Evolutionary conservation across 1,140 invertebrate genomes (phyloP).

Genomic region (Anadara kagoshimensis): DNA sequence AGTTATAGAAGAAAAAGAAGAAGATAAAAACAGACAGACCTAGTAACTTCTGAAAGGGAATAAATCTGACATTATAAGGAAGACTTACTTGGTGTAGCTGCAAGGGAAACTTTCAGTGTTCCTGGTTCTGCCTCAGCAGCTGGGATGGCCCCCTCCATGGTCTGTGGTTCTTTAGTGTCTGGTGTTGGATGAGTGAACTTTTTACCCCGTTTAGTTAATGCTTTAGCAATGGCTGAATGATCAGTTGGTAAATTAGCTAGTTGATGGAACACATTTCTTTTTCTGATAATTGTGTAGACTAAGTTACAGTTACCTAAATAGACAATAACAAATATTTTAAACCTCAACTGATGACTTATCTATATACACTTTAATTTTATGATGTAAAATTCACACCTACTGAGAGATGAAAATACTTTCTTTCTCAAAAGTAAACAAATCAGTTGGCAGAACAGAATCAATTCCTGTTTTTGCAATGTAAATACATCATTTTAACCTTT

Average conservation of each 20-base stretch:
- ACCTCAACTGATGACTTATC: background rate
- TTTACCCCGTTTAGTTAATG: constrained; percentile 81
- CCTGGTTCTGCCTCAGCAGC: constrained; percentile 80
- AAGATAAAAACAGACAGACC: no score
- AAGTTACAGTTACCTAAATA: constrained; percentile 93
- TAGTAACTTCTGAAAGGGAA: no score
- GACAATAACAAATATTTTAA: background rate
- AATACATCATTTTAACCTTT: no score
- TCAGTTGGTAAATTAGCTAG: constrained; percentile 97
- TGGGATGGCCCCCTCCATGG: constrained; percentile 92
- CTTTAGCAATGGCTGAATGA: constrained; percentile 89
- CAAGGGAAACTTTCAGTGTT: constrained; percentile 89
- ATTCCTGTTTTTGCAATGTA: no score
- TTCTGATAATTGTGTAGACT: constrained; percentile 99
- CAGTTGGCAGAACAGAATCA: no score
- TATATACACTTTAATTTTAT: no score
- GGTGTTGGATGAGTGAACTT: constrained; percentile 61
- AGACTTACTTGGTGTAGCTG: constrained; percentile 86
- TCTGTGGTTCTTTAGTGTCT: constrained; percentile 62
- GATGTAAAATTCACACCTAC: no score
- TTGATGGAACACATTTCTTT: constrained; percentile 97
- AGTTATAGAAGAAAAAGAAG: no score
- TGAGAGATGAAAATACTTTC: no score
- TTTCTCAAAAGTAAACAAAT: no score
- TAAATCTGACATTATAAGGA: no score